These are phyloP conservation scores for Tribolium castaneum DNA, from an alignment of 1,140 invertebrate species.

Conservation along the genomic window DNA sequence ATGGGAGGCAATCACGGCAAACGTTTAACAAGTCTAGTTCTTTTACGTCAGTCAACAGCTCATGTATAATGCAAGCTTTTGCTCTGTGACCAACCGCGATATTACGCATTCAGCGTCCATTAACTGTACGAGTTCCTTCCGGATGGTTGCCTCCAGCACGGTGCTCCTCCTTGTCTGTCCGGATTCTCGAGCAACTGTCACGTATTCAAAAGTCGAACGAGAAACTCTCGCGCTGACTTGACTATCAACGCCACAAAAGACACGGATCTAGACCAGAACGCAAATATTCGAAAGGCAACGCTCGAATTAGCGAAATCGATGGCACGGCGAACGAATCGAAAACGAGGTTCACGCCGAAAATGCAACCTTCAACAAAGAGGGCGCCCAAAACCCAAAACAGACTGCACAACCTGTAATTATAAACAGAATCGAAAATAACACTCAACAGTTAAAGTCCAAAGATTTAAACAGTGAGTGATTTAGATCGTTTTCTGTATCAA, in stretches of 20 bases:
- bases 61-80: conserved; percentile 46
- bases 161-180: conserved; percentile 35
- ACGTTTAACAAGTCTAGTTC: conserved; percentile 21
- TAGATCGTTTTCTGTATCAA: too few relatives aligned
- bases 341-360: too few relatives aligned
- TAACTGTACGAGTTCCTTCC: conserved; percentile 47
- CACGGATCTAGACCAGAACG: not conserved
- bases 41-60: conserved; percentile 33
- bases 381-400: too few relatives aligned
- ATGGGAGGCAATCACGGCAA: not conserved
- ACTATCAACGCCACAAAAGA: conserved; percentile 18
- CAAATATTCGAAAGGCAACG: not conserved
- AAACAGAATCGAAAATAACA: too few relatives aligned
- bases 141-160: conserved; percentile 30
- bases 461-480: too few relatives aligned
- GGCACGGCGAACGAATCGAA: too few relatives aligned
- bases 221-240: conserved; percentile 9
- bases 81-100: conserved; percentile 44
- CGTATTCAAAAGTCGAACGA: conserved; percentile 46
- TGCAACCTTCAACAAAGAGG: too few relatives aligned
- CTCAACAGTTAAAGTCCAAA: too few relatives aligned
- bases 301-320: too few relatives aligned
- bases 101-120: conserved; percentile 46
- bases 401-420: too few relatives aligned
- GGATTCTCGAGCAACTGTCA: conserved; percentile 34